Evolutionary conservation across 2,888 invertebrate genomes (phyloP), one percentile per base, ranked within the genome.

Genomic region (Drosophila quinaria): DNA sequence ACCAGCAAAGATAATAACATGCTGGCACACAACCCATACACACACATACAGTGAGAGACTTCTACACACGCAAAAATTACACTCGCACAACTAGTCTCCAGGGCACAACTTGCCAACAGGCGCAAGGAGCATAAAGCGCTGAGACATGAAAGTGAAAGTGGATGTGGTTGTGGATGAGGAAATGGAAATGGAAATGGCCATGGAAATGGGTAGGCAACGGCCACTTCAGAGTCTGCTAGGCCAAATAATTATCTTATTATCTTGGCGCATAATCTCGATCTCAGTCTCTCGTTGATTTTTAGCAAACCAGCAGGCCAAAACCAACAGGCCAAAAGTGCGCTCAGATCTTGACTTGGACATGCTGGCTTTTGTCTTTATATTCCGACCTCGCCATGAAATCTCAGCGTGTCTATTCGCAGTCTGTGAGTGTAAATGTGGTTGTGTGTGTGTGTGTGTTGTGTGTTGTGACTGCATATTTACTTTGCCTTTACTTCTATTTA

Each of bases 231-330:
- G 60, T 66, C 41, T 47, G 60, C 71, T 60, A 72, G 75, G 72
- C 78, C 81, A 84, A 81, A 89, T 86, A 86, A 86, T 89, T 86
- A 86, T 86, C 84, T 81, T 65, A 86, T 89, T 86, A 86, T 86
- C 84, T 81, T 65, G 58, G 80, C 76, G 72, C 80, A 84, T 80
- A 84, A 86, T 88, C 89, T 84, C 65, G 77, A 76, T 78, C 73
- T 78, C 33, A 76, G 33, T 75, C 68, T 78, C 44, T 80, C 19
- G 29, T 37, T 55, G 69, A 65, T 66, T 69, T 69, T 77, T 72
- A 51, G 67, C 65, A 68, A 47, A 70, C 83, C 44, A 66, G 61
- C 49, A 51, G 25, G 47, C 68, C 19, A 17, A 25, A 58, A 22
- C 33, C 35, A 58, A 46, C 31, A 44, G 37, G 42, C 31, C 56